Base-by-base conservation (phyloP, 1,140 invertebrate species). In the Brachionus manjavacas region DNA sequence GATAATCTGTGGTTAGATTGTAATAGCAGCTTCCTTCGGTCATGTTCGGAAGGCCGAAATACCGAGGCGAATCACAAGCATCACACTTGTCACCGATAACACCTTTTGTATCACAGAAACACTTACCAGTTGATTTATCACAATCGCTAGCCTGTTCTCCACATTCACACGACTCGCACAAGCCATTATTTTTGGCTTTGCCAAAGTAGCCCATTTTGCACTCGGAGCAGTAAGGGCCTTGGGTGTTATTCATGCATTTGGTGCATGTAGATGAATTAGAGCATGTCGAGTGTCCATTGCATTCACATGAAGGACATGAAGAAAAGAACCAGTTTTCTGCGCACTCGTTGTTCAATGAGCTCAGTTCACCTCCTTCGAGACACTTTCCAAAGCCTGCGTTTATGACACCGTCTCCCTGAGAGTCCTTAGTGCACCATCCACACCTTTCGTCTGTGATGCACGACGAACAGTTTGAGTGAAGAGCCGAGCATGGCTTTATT, bases 381-480 rank as follows among this genome's bases (percentile, higher is more conserved):
- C 79, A 81, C 9, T 23, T 64, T 12, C 79, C 79, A 64, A 41
- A 68, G 16, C 79, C 79, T 12, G 52, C 66, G 25, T 81, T 81
- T 23, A 64, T 4, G 12, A 55, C 4, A 14, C n/a, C 25, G 4
- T 14, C 11, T 35, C 31, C 49, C 3, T 9, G 20, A 3, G 28
- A 16, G 39, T 81, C 79, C 23, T 41, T 39, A 11, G 20, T 81
- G 16, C 79, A 81, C 79, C 79, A 81, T 41, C 79, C 79, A 43
- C 79, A 81, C 11, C 79, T 52, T 46, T 60, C 79, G 14, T 81
- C 79, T 20, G 49, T 25, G 20, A 81, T 68, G 64, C 79, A 81
- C 14, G 52, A 64, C n/a, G 79, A 81, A 68, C 79, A 81, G 39
- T 81, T 81, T 28, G 79, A 81, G 52, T 81, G 41, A n/a, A 81